These are phyloP conservation scores for Phrynosoma platyrhinos DNA, from an alignment of 2,113 vertebrate species.

Conservation along the genomic window DNA sequence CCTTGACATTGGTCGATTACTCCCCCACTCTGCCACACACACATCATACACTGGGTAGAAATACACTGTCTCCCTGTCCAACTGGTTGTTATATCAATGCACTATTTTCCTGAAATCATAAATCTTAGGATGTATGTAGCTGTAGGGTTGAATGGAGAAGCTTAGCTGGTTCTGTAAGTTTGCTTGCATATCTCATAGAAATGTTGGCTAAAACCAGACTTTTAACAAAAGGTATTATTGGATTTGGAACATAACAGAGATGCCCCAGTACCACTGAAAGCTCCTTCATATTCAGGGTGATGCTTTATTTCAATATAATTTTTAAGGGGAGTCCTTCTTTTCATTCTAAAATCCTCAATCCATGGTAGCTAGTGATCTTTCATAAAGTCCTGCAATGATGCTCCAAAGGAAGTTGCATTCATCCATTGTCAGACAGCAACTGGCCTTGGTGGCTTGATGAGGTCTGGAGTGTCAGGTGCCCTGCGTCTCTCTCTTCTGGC, in stretches of 20 bases:
- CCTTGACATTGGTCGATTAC: not conserved
- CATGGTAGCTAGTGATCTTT: not conserved
- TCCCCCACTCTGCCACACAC: no score
- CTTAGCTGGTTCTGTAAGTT: not conserved
- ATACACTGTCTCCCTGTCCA: not conserved
- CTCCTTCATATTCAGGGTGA: not conserved
- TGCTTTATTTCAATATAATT: not conserved
- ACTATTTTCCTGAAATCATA: not conserved
- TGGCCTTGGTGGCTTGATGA: not conserved
- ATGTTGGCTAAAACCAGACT: not conserved
- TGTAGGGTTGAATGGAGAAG: not conserved
- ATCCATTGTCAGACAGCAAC: not conserved
- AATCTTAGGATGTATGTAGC: not conserved
- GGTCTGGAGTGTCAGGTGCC: slow-evolving; percentile 7
- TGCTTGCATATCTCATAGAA: not conserved
- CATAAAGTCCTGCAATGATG: not conserved
- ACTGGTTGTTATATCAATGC: not conserved
- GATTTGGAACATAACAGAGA: not conserved
- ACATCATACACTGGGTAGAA: not conserved
- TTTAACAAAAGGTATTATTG: not conserved
- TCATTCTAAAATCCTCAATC: not conserved
- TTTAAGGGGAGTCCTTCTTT: not conserved
- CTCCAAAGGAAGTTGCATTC: not conserved
- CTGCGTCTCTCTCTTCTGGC: slow-evolving; percentile 62
- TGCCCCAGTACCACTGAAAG: not conserved